A percentile compares a stretch with the other conserved stretches of the same genome.
Conservation (phyloP, 2,113 vertebrate genomes). For the Lates calcarifer region DNA sequence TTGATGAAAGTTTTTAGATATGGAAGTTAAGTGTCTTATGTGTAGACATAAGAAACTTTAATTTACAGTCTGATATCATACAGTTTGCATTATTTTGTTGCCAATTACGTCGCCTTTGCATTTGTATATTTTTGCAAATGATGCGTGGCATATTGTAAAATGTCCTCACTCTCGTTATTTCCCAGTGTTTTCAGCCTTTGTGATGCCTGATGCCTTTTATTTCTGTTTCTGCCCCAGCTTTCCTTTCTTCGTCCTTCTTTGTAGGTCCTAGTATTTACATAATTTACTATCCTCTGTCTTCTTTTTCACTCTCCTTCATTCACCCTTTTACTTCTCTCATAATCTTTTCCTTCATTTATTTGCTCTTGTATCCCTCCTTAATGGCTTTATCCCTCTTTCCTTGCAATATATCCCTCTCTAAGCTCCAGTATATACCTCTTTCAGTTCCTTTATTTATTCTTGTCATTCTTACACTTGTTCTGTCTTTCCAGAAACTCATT, state of each 20-base stretch:
- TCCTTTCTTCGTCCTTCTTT: neutral
- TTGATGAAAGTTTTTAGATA: too few relatives aligned
- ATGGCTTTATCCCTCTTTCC: neutral
- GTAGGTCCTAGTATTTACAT: neutral
- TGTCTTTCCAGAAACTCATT: neutral
- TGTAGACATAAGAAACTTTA: too few relatives aligned
- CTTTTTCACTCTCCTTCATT: neutral
- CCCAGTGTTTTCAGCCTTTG: neutral
- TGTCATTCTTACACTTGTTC: neutral
- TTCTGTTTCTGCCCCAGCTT: neutral
- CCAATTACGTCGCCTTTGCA: neutral
- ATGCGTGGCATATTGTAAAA: neutral
- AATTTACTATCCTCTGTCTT: neutral
- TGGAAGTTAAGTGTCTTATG: too few relatives aligned
- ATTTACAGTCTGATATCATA: too few relatives aligned
- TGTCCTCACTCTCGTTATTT: neutral
- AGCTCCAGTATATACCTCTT: neutral
- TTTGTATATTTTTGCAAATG: neutral
- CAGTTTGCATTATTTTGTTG: neutral
- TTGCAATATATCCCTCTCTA: neutral
- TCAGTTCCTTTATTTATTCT: rapidly evolving
- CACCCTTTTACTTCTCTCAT: neutral
- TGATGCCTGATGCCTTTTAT: neutral
- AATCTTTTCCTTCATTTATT: neutral
- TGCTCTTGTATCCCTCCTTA: neutral